Percentiles rank a stretch among this genome's conserved stretches.
Evolutionary conservation across 2,888 invertebrate genomes (phyloP).

Genomic region (Aelia acuminata): DNA sequence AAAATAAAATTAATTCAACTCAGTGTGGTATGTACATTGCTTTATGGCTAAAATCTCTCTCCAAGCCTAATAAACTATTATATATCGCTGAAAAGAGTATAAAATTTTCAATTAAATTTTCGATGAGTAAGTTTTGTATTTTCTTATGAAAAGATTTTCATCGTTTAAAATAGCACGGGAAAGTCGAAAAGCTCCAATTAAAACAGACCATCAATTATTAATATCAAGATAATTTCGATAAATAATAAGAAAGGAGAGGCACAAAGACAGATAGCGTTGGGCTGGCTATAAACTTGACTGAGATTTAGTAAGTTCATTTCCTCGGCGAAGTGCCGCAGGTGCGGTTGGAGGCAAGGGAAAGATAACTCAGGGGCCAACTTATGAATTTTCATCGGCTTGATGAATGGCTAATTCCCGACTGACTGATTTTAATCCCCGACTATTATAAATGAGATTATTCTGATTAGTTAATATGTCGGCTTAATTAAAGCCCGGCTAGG

Average conservation of each 20-base stretch:
- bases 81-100: no score
- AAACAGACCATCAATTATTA: neutral
- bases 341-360: neutral
- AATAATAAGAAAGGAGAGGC: neutral
- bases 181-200: no score
- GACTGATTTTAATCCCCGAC: conserved; percentile 26
- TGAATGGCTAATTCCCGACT: conserved; percentile 1
- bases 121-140: no score
- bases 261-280: neutral
- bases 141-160: no score
- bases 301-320: conserved; percentile 21
- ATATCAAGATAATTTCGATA: neutral
- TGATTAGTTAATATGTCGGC: conserved; percentile 26
- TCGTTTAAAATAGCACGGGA: no score
- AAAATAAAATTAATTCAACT: no score
- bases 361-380: neutral
- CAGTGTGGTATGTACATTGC: no score
- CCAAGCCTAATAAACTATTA: no score
- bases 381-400: conserved; percentile 32
- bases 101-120: no score
- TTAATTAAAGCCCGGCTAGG: neutral
- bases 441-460: conserved; percentile 35
- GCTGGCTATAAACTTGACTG: neutral
- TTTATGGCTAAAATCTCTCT: no score
- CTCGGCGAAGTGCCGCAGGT: neutral